Evolutionary conservation across 2,888 invertebrate species (phyloP).

Genomic region (Apamea sordens): DNA sequence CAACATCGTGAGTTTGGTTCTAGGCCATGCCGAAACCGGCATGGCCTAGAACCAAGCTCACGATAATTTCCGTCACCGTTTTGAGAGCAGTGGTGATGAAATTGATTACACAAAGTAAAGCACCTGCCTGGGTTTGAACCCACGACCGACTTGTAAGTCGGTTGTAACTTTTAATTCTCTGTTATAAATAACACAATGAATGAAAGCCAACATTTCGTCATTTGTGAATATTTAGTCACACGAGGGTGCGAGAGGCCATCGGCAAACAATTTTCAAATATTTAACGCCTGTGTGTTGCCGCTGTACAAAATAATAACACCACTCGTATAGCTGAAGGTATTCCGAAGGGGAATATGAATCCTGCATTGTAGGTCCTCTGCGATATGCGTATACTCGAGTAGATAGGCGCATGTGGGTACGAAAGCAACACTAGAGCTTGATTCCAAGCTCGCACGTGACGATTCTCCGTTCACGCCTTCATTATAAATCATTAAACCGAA

Average conservation of each 20-base stretch:
- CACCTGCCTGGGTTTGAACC: neutral
- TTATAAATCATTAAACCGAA: slow-evolving; percentile 78
- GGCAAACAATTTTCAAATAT: slow-evolving; percentile 55
- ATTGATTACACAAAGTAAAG: neutral
- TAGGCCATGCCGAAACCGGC: no score
- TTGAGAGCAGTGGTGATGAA: neutral
- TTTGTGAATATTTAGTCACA: slow-evolving; percentile 26
- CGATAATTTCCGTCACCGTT: neutral
- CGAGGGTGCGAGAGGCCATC: slow-evolving; percentile 32
- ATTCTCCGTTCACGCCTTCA: slow-evolving; percentile 71
- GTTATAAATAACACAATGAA: slow-evolving; percentile 11
- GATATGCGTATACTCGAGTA: neutral
- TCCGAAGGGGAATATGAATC: slow-evolving; percentile 27
- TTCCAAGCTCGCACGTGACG: slow-evolving; percentile 66
- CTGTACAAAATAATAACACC: slow-evolving; percentile 28
- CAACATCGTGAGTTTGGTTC: no score
- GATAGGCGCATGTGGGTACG: neutral
- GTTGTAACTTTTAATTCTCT: neutral
- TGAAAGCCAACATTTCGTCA: slow-evolving; percentile 22
- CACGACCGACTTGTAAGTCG: neutral
- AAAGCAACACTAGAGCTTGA: slow-evolving; percentile 43
- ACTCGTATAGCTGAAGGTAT: slow-evolving; percentile 15
- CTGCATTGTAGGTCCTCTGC: slow-evolving; percentile 2
- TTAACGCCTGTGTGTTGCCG: slow-evolving; percentile 26
- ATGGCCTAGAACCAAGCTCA: no score